Base-by-base conservation (phyloP, 2,797 vertebrate genomes). In the Sorex maritimensis region DNA sequence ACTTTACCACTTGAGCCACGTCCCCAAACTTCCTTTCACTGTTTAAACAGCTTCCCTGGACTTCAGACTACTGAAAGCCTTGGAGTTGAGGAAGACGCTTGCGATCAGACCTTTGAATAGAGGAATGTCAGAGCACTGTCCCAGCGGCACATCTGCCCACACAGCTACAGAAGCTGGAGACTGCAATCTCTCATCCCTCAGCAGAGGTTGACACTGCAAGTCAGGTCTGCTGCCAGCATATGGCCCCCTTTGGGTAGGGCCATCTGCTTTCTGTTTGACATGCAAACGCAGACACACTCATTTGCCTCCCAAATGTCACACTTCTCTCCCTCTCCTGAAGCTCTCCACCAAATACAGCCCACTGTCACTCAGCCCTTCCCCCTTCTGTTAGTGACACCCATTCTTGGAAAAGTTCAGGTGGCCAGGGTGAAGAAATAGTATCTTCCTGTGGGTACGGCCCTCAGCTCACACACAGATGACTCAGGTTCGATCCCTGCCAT, bases 241-340 rank as follows among this genome's bases (percentile, higher is more conserved):
- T 55, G 38, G 44, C 75, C 61, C 41, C 28, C 72, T 38, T 15
- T 61, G 58, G 58, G 58, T 61, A 52, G 49, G 55, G 46, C 85
- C 84, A 89, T 73, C 81, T 80, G 55, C 68, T 82, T 88, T 46
- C 17, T 74, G 63, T 69, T 61, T 65, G 26, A 61, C 19, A 14
- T 58, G 65, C 46, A 67, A 86, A 85, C 30, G 61, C 75, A 79
- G 11, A 28, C 52, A 30, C 17, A 63, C 67, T 79, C 46, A 61
- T 15, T 49, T 80, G 30, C 34, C 74, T 79, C 69, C 38, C 69
- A 30, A 72, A 49, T 46, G 55, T 5, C 7, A 89, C 4, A 12
- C 14, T 34, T 77, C 15, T 44, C 17, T 63, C 34, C 15, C 38
- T 52, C 49, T 88, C 46, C 26, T 13, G 8, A 65, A 71, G 28